Base-by-base conservation (phyloP, 2,888 invertebrate species). In the Amiota minor region DNA sequence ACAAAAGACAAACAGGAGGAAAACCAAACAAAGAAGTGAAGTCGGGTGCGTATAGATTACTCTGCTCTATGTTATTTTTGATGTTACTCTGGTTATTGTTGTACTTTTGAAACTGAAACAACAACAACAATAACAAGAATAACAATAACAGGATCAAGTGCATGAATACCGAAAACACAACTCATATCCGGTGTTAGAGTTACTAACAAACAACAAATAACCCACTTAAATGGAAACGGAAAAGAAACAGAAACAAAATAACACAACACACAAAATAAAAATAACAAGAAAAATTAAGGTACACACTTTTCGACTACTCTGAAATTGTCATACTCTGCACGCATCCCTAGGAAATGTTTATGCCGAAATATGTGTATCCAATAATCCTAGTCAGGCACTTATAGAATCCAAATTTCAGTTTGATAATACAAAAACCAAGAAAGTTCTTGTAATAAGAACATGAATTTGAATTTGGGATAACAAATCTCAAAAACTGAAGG, bases 1-100 rank as follows among this genome's bases (percentile, higher is more conserved):
- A n/a, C n/a, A 35, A 75, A 77, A 70, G 77, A 81, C 78, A 79
- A 80, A 81, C 18, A 67, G 23, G 3, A 16, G 35, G 45, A 12
- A 35, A 9, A 35, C 11, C n/a, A 59, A 11, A 59, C 16, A 8
- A 18, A 10, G 11, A 14, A 4, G 9, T 11, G 16, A 53, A n/a
- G 14, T 14, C n/a, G 9, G 16, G 9, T 16, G 53, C 2, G 53
- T 53, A n/a, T 16, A 53, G 53, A 53, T 16, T 16, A 16, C 53
- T n/a, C 9, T 14, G 9, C 8, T 53, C 16, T 16, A 16, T n/a
- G 53, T 53, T 53, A 53, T 53, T 53, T 14, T 9, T 53, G 53
- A 14, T 53, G 53, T 53, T 53, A n/a, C 12, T 53, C n/a, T 14
- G 14, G 53, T 9, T 53, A 9, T 53, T 53, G n/a, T n/a, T 59